Evolutionary conservation across 2,113 vertebrate genomes (phyloP), one percentile per base, ranked within the genome.

Genomic region (Pungitius pungitius): DNA sequence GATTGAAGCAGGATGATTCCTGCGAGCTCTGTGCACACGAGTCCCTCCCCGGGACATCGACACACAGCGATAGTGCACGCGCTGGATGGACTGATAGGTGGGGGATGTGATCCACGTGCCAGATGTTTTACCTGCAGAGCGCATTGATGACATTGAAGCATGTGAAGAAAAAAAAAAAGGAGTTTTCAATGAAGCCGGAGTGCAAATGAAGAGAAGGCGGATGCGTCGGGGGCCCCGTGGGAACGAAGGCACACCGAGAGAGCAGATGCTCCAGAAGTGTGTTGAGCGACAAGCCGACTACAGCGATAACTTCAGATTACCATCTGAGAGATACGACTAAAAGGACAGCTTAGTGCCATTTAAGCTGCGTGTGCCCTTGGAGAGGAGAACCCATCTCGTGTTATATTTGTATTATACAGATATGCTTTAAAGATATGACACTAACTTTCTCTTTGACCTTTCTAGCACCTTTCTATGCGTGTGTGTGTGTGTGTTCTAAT

Each of bases 1-100:
- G 70, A 69, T 56, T 83, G 73, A 80, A 72, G 67, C 10, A 49
- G 47, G 77, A 77, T 66, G 82, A 85, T 63, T 67, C 74, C 58
- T 73, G 57, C 40, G 58, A 74, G 56, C 45, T 65, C 6, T 37
- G 69, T 75, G 57, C 37, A 37, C 20, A 15, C n/a, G 20, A 62
- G 47, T 61, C 54, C 13, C 12, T 67, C 73, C 74, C 57, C 9
- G 20, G 43, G 7, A 15, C 56, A 55, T 65, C 61, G 76, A 67
- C 64, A 58, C n/a, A 40, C 47, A 40, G 24, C 3, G n/a, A 6
- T 18, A 4, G 40, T 57, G 59, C 58, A 45, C 45, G 18, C 52
- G 45, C 43, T 26, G 35, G 45, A 37, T 51, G n/a, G 18, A 74
- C 37, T 37, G 65, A 70, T 40, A 6, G 61, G 59, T 3, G 20